Evolutionary conservation across 2,113 vertebrate species (phyloP).

Genomic region (Colistium nudipinnis): DNA sequence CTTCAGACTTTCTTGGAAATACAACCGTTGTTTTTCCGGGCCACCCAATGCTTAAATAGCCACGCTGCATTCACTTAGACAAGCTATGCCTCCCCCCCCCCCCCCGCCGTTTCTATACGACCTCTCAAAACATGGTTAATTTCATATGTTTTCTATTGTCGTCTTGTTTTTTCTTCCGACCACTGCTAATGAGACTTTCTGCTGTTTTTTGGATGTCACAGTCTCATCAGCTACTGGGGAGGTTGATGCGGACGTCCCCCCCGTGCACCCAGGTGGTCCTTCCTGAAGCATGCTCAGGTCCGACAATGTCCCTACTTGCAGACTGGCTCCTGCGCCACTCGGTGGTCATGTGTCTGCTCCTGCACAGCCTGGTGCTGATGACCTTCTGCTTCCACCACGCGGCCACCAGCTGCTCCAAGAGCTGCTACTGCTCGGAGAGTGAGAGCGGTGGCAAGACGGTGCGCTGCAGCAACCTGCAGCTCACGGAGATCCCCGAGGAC

Average conservation of each 20-base stretch:
- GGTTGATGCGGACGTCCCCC: constrained; percentile 60
- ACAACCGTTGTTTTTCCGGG: constrained; percentile 32
- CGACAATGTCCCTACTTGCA: constrained; percentile 75
- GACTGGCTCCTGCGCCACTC: constrained; percentile 80
- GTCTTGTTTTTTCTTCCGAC: constrained; percentile 1
- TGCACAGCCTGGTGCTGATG: constrained; percentile 88
- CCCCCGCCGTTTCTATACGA: constrained; percentile 48
- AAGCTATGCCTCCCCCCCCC: constrained; percentile 31
- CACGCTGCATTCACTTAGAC: constrained; percentile 51
- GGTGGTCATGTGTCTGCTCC: constrained; percentile 85
- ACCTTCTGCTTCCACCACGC: constrained; percentile 83
- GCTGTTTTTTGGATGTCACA: constrained; percentile 52
- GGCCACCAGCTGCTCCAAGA: constrained; percentile 85
- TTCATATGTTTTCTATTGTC: constrained; percentile 12
- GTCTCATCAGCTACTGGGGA: constrained; percentile 60
- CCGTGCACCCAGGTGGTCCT: constrained; percentile 48
- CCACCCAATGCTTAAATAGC: constrained; percentile 37
- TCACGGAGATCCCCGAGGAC: constrained; percentile 89
- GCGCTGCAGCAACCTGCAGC: constrained; percentile 92
- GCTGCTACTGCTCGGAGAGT: constrained; percentile 89
- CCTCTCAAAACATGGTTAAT: constrained; percentile 33
- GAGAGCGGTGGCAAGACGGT: constrained; percentile 88
- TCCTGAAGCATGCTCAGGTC: constrained; percentile 70
- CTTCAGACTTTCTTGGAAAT: constrained; percentile 40
- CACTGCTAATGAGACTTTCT: constrained; percentile 19